Percentiles rank a stretch among this genome's conserved stretches.
These are phyloP conservation scores for Pachycephus smyrnensis DNA, from an alignment of 2,888 invertebrate species.

Conservation along the genomic window DNA sequence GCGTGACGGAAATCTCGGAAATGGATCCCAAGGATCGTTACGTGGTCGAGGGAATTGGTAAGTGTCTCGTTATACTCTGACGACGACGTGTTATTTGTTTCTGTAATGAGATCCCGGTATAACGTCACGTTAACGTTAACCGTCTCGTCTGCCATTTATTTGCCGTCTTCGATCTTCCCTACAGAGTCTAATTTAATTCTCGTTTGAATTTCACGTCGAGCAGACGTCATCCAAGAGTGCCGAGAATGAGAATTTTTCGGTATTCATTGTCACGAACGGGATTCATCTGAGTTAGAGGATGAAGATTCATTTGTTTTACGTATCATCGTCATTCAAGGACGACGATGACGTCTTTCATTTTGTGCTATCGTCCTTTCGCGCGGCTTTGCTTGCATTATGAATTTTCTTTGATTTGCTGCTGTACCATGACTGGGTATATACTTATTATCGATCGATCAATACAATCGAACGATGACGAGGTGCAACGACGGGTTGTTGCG, in stretches of 20 bases:
- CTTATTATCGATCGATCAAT: neutral
- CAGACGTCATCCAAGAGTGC: too few relatives aligned
- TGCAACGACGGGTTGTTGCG: neutral
- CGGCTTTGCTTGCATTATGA: neutral
- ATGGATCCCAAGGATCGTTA: slow-evolving; percentile 63
- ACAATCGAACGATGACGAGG: neutral
- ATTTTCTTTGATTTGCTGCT: neutral
- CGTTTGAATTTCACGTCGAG: neutral
- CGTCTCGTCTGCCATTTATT: neutral
- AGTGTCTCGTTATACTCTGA: slow-evolving; percentile 31
- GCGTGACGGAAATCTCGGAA: slow-evolving; percentile 53
- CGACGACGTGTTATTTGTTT: slow-evolving; percentile 1
- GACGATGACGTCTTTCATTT: neutral
- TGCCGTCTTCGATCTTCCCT: neutral
- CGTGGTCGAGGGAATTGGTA: slow-evolving; percentile 55
- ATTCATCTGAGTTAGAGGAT: too few relatives aligned
- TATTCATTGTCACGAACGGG: neutral
- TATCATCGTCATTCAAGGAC: neutral
- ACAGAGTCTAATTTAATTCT: neutral
- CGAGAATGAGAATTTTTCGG: neutral
- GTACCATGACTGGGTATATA: neutral
- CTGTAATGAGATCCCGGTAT: neutral
- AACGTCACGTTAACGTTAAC: neutral
- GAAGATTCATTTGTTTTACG: neutral
- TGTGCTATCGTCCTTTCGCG: neutral